Evolutionary conservation across 2,888 invertebrate genomes (phyloP).

Genomic region (Yponomeuta evonymella): DNA sequence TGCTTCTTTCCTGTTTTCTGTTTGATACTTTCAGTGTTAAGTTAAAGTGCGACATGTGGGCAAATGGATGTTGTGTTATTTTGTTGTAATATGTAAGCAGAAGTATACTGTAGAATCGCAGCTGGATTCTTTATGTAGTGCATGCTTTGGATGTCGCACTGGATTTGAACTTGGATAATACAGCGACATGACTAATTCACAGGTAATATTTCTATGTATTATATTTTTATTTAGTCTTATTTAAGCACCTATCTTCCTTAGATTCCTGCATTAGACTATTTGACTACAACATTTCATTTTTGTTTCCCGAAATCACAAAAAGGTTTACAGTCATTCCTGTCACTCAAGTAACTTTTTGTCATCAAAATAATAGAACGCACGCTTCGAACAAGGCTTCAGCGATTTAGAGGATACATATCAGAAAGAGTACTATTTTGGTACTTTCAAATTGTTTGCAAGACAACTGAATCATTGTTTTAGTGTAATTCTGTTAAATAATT

Average conservation of each 20-base stretch:
- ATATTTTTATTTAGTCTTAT: background rate
- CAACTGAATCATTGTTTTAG: background rate
- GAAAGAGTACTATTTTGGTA: background rate
- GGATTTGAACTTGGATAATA: slow-evolving; percentile 39
- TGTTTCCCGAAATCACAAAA: no score
- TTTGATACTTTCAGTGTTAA: slow-evolving; percentile 68
- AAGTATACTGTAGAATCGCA: slow-evolving; percentile 53
- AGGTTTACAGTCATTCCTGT: no score
- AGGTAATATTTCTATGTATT: slow-evolving; percentile 57
- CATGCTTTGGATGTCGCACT: slow-evolving; percentile 65
- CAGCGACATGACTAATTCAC: slow-evolving; percentile 77
- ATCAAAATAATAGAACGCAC: background rate
- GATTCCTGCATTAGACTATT: background rate
- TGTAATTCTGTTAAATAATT: background rate
- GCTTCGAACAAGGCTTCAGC: background rate
- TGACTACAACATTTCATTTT: no score
- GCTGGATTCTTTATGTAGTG: slow-evolving; percentile 64
- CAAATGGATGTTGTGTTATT: slow-evolving; percentile 60
- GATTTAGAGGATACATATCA: background rate
- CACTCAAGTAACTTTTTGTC: no score
- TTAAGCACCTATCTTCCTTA: background rate
- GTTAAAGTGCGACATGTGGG: slow-evolving; percentile 56
- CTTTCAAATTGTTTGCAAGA: background rate
- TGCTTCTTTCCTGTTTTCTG: slow-evolving; percentile 56
- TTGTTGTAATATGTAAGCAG: slow-evolving; percentile 57